phyloP scores from a whole-genome alignment of 2,797 vertebrate species.

The Staurois parvus region DNA sequence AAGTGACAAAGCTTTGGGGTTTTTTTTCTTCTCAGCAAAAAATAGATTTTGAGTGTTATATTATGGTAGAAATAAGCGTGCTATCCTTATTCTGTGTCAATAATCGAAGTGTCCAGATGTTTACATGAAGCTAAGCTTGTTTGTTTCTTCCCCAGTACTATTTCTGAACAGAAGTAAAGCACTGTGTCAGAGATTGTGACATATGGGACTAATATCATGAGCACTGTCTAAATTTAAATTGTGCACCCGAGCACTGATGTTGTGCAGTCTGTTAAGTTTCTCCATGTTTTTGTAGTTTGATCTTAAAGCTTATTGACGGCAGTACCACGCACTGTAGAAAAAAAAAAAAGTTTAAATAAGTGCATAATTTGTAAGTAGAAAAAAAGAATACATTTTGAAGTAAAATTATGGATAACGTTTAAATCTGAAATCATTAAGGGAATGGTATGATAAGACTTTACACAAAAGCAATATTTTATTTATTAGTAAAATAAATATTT shows the following conservation, averaged over 20 bases:
- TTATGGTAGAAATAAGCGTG: not conserved
- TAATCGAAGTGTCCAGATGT: conserved; percentile 25
- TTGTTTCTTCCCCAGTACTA: conserved; percentile 8
- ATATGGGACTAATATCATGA: conserved; percentile 46
- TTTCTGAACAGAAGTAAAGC: conserved; percentile 32
- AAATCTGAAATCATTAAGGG: no score
- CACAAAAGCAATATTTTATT: no score
- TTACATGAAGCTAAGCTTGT: conserved; percentile 1
- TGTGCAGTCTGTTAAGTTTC: conserved; percentile 41
- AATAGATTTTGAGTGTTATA: not conserved
- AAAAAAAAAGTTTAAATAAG: not conserved
- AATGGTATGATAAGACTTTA: no score
- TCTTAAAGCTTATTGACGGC: not conserved
- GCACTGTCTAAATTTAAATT: conserved; percentile 50
- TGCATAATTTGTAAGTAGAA: no score
- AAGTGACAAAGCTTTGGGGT: no score
- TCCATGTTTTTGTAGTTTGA: conserved; percentile 34
- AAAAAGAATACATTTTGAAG: no score
- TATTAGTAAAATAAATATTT: no score
- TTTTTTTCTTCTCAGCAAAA: no score
- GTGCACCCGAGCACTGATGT: conserved; percentile 34
- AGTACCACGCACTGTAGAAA: not conserved
- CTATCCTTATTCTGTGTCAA: not conserved
- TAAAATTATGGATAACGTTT: no score
- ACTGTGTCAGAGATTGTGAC: conserved; percentile 51